Evolutionary conservation across 2,113 vertebrate genomes (phyloP).

Genomic region (Arvicanthis niloticus): DNA sequence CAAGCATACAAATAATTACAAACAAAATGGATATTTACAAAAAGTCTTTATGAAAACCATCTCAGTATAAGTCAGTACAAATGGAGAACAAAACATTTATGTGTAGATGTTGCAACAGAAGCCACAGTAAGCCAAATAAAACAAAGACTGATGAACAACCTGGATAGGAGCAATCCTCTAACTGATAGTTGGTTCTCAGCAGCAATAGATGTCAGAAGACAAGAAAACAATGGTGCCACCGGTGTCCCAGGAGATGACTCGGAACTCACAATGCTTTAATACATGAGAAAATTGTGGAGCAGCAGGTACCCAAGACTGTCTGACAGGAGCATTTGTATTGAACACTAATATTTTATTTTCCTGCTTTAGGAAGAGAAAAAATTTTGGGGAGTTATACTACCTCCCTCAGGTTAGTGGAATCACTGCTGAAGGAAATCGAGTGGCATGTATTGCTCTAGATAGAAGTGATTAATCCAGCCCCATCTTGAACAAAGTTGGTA

Average conservation of each 20-base stretch:
- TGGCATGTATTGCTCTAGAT: background rate
- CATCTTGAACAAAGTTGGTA: background rate
- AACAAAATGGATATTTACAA: background rate
- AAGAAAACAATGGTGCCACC: background rate
- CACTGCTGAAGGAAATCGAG: background rate
- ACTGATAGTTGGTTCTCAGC: background rate
- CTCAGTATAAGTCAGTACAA: background rate
- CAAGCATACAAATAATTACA: background rate
- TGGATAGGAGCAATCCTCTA: background rate
- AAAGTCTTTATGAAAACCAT: background rate
- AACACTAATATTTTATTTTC: background rate
- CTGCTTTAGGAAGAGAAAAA: background rate
- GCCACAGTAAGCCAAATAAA: background rate
- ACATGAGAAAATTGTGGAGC: background rate
- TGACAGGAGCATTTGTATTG: background rate
- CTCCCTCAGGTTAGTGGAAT: background rate
- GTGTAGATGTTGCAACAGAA: no score
- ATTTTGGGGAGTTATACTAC: no score
- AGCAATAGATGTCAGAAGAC: background rate
- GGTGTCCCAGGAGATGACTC: background rate
- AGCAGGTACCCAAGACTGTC: background rate
- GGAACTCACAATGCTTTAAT: background rate
- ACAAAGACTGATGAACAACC: background rate
- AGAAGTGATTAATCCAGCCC: background rate
- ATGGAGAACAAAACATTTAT: background rate